phyloP scores from a whole-genome alignment of 37 sponge, comb jelly and placozoan genomes.

The Chondrilla cf. caribensis region DNA sequence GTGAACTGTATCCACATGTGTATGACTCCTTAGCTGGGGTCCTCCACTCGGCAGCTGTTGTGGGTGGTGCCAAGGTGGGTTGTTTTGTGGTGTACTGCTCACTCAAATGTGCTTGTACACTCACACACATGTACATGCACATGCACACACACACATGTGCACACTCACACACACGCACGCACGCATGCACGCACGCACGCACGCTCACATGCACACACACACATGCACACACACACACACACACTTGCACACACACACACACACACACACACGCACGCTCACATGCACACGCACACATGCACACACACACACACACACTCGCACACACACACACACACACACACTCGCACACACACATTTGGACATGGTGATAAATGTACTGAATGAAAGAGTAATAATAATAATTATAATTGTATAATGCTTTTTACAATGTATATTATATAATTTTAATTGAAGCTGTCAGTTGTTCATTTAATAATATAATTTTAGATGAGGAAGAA shows the following conservation, averaged over 20 bases:
- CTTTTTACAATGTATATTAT: neutral
- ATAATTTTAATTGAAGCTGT: too few relatives aligned
- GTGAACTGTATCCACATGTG: constrained; percentile 73
- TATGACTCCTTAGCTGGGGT: constrained; percentile 76
- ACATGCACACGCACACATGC: too few relatives aligned
- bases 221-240: neutral
- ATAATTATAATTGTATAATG: neutral
- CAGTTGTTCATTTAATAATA: too few relatives aligned
- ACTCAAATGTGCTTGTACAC: too few relatives aligned
- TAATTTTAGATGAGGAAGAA: too few relatives aligned
- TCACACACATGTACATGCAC: neutral
- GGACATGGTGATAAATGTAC: too few relatives aligned
- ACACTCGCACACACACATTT: too few relatives aligned
- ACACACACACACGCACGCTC: constrained; percentile 8
- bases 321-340: neutral
- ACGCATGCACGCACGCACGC: neutral
- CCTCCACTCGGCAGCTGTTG: constrained; percentile 50
- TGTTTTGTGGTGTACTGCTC: neutral
- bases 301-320: too few relatives aligned
- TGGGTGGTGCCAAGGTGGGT: constrained; percentile 64
- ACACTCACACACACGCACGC: neutral
- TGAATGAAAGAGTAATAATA: neutral
- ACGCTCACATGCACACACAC: too few relatives aligned
- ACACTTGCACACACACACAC: neutral
- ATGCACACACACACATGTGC: constrained; percentile 20